Percentiles rank a stretch among this genome's conserved stretches.
Conservation (phyloP, 2,888 invertebrate genomes). For the Trachelus troglodyta region DNA sequence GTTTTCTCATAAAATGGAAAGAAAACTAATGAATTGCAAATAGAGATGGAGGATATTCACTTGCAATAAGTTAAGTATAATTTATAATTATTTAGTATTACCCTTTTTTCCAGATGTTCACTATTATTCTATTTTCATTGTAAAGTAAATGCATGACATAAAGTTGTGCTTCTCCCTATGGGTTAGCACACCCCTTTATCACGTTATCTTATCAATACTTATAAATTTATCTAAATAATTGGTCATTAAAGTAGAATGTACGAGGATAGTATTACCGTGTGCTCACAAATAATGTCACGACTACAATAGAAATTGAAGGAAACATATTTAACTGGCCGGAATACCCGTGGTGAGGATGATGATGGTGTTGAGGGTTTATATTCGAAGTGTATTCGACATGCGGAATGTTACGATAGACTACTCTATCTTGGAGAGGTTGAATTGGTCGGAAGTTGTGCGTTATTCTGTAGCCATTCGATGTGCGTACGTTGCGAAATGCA, state of each 20-base stretch:
- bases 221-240: background rate
- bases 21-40: background rate
- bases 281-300: background rate
- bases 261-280: background rate
- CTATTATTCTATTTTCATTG: background rate
- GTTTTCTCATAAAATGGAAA: background rate
- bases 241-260: background rate
- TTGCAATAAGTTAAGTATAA: background rate
- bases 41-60: background rate
- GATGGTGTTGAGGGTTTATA: background rate
- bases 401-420: conserved; percentile 72
- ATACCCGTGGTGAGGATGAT: conserved; percentile 9
- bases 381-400: conserved; percentile 54
- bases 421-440: conserved; percentile 80
- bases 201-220: background rate
- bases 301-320: background rate
- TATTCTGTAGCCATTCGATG: conserved; percentile 73
- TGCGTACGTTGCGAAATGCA: conserved; percentile 77
- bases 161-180: background rate
- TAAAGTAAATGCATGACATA: background rate
- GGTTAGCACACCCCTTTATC: background rate
- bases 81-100: background rate
- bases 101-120: background rate
- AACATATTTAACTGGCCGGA: conserved; percentile 28
- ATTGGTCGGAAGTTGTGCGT: conserved; percentile 86